Evolutionary conservation across 2,797 vertebrate genomes (phyloP).

Genomic region (Xyrichtys novacula): DNA sequence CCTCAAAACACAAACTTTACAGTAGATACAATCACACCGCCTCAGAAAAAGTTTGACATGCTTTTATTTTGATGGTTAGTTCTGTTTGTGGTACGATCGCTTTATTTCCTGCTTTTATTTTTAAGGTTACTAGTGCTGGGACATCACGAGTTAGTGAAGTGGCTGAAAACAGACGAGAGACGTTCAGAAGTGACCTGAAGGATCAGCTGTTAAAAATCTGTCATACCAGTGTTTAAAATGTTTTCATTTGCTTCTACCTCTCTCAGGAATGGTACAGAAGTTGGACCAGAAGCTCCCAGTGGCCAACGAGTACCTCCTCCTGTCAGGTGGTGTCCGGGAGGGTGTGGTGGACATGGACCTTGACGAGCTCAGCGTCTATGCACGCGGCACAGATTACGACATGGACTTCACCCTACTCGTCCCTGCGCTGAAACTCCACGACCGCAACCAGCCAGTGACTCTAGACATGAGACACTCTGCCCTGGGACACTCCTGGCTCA

Average conservation of each 20-base stretch:
- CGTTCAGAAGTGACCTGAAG: no score
- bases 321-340: conserved; percentile 93
- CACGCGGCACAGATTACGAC: conserved; percentile 94
- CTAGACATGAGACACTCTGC: conserved; percentile 97
- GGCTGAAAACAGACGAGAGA: no score
- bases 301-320: conserved; percentile 95
- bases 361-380: conserved; percentile 92
- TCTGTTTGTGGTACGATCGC: no score
- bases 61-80: no score
- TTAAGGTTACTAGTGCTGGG: no score
- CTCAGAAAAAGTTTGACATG: no score
- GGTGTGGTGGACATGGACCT: conserved; percentile 97
- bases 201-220: no score
- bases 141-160: no score
- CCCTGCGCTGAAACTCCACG: conserved; percentile 95
- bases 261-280: conserved; percentile 96
- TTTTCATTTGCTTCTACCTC: conserved; percentile 24
- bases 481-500: conserved; percentile 97
- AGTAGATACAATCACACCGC: no score
- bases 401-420: conserved; percentile 98
- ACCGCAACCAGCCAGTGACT: conserved; percentile 97
- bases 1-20: background rate
- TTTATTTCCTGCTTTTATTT: no score
- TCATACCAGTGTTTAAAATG: no score
- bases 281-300: conserved; percentile 98